Evolutionary conservation across 2,797 vertebrate genomes (phyloP), one percentile per base, ranked within the genome.

Genomic region (Novumbra hubbsi): DNA sequence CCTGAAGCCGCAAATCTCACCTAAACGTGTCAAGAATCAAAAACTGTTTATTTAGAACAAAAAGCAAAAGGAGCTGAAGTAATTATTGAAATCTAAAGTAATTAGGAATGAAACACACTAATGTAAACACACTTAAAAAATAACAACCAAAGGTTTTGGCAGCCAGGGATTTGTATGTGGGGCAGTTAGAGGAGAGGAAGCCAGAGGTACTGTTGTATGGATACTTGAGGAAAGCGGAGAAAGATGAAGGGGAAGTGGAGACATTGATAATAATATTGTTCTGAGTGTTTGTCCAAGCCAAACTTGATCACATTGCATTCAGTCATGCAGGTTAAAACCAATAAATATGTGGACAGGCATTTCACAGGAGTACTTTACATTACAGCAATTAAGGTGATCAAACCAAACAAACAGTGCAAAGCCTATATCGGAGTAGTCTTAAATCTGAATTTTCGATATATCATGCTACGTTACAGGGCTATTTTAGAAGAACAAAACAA

Each of bases 1-100:
- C 88, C 96, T 96, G 95, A 99, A 99, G 82, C 97, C 97, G 83
- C 98, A 99, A 85, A 99, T 98, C 93, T 99, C 98, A 93, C 98
- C 98, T 99, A 92, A 86, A 90, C 84, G 91, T 72, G 89, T 80
- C 73, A 84, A 90, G 81, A 91, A 78, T 78, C 84, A 78, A 83
- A 82, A 32, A 80, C 24, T 79, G 41, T 70, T 77, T 67, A 76
- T 72, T 92, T 76, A 90, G 82, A 78, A 80, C 27, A 64, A 75
- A 55, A 67, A 73, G 0, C 12, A 45, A 45, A 45, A 14, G 41
- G 68, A 4, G 24, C 3, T 12, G 6, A 68, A 57, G 55, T 69
- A 69, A 69, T 70, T 73, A 24, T 82, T 71, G 81, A 78, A 78
- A 57, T 73, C n/a, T 78, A 73, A 83, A 76, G 66, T 68, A 30